Conservation (phyloP, 2,797 vertebrate species). For the Apodemus agrarius region DNA sequence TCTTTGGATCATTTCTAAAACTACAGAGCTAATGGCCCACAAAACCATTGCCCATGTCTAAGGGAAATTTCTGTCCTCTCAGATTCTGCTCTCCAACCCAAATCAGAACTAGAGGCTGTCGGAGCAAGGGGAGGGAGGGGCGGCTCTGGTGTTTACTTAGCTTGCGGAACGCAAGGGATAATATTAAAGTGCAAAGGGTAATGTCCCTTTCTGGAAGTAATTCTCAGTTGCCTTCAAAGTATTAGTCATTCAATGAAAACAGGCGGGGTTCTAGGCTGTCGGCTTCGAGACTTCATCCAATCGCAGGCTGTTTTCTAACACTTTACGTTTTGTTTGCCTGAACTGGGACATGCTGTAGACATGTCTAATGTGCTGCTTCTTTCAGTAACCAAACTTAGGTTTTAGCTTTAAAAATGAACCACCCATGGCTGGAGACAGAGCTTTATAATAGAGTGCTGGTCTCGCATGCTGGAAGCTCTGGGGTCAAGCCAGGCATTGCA, state of each 20-base stretch:
- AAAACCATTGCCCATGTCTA: background rate
- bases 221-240: background rate
- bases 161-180: conserved; percentile 12
- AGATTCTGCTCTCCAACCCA: background rate
- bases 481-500: no score
- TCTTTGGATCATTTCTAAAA: background rate
- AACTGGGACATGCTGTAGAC: conserved; percentile 14
- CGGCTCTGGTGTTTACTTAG: background rate
- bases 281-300: background rate
- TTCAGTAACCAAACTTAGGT: background rate
- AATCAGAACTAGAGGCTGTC: background rate
- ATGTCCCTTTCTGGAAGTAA: conserved; percentile 11
- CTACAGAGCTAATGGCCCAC: background rate
- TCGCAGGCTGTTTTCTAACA: conserved; percentile 21
- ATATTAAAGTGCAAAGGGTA: conserved; percentile 31
- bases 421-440: background rate
- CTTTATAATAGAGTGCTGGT: background rate
- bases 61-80: background rate
- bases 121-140: background rate
- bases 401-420: conserved; percentile 51
- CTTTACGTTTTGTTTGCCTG: conserved; percentile 20
- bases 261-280: background rate
- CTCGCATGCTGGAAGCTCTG: background rate
- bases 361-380: background rate
- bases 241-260: conserved; percentile 21